These are phyloP conservation scores for Harmothoe impar DNA, from an alignment of 2,888 invertebrate genomes.

Conservation along the genomic window DNA sequence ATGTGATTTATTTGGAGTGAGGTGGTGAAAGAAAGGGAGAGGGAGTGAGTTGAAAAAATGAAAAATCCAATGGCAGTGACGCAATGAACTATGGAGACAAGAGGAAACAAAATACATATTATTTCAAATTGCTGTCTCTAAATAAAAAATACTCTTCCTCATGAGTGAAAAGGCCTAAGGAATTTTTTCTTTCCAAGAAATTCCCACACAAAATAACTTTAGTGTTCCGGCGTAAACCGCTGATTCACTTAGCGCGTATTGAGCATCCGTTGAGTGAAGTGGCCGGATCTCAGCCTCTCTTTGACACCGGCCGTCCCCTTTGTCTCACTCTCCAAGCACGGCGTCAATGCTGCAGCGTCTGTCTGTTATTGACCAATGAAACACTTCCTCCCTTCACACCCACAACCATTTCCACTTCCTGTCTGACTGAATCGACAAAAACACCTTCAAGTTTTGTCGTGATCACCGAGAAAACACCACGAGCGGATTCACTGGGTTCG, in stretches of 20 bases:
- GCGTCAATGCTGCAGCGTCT: neutral
- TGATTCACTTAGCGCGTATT: neutral
- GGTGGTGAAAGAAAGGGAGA: too few relatives aligned
- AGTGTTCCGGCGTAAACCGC: neutral
- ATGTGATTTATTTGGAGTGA: too few relatives aligned
- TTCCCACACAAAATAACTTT: too few relatives aligned
- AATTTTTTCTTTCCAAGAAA: too few relatives aligned
- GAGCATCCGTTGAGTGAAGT: neutral
- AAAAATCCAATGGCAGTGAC: too few relatives aligned
- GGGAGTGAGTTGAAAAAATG: too few relatives aligned
- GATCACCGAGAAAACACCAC: neutral
- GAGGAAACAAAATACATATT: too few relatives aligned
- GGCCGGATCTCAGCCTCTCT: neutral
- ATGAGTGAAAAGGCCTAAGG: too few relatives aligned
- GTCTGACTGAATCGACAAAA: neutral
- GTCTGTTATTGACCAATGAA: constrained; percentile 27
- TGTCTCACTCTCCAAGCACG: constrained; percentile 15
- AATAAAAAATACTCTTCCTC: too few relatives aligned
- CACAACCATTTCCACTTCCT: neutral
- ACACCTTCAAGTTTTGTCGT: neutral
- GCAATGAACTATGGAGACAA: too few relatives aligned
- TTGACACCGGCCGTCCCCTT: neutral
- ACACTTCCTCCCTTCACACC: constrained; percentile 14
- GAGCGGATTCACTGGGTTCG: neutral
- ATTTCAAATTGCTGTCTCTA: too few relatives aligned